Percentiles rank a stretch among this genome's conserved stretches.
Evolutionary conservation across 2,113 vertebrate species (phyloP).

Genomic region (Setophaga petechia): DNA sequence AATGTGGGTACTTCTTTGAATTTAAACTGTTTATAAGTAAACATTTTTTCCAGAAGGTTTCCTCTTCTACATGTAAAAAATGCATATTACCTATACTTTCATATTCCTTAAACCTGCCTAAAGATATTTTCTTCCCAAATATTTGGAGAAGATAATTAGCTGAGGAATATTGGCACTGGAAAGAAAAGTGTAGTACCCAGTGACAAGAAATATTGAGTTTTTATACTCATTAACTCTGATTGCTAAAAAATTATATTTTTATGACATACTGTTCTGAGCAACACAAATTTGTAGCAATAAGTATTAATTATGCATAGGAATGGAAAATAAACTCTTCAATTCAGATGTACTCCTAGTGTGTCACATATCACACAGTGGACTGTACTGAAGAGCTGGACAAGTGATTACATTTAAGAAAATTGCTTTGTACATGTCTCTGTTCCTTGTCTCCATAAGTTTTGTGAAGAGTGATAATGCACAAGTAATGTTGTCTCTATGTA

Average conservation of each 20-base stretch:
- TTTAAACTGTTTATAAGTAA: not conserved
- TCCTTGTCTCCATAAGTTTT: not conserved
- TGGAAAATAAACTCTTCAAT: not conserved
- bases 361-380: not conserved
- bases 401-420: not conserved
- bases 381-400: not conserved
- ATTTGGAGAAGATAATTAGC: not conserved
- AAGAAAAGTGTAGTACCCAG: not conserved
- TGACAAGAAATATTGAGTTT: not conserved
- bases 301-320: not conserved
- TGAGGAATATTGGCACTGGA: not conserved
- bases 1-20: not conserved
- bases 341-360: not conserved
- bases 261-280: not conserved
- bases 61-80: not conserved
- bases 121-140: not conserved
- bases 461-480: not conserved
- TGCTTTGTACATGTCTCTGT: rapidly evolving
- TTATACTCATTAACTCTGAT: not conserved
- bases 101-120: not conserved
- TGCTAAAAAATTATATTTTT: not conserved
- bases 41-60: not conserved
- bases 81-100: not conserved
- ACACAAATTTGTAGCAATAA: not conserved
- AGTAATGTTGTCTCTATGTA: rapidly evolving